Conservation (phyloP, 2,113 vertebrate genomes). For the Notothenia rossii region DNA sequence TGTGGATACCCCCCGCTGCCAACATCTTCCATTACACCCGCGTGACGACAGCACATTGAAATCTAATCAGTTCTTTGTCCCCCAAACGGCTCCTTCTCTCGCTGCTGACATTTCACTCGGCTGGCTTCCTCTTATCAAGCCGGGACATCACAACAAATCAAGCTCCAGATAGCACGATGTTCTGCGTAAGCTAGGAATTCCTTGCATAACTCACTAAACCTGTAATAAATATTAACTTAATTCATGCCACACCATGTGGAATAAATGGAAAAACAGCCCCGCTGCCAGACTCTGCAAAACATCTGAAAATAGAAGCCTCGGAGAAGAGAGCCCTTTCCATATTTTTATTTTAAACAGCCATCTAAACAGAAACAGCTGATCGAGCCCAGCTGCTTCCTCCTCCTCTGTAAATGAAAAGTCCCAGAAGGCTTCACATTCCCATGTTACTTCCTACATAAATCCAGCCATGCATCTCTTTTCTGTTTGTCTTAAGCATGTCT, state of each 20-base stretch:
- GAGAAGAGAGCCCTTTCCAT: conserved; percentile 37
- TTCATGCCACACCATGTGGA: conserved; percentile 16
- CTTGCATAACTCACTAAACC: conserved; percentile 24
- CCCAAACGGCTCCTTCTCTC: conserved; percentile 50
- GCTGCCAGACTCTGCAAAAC: conserved; percentile 16
- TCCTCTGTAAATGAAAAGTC: conserved; percentile 38
- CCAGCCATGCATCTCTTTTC: conserved; percentile 16
- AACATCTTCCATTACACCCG: conserved; percentile 49
- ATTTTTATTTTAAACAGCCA: conserved; percentile 55
- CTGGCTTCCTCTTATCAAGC: conserved; percentile 40
- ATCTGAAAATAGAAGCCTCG: conserved; percentile 46
- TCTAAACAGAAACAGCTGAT: conserved; percentile 52
- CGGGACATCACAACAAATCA: conserved; percentile 44
- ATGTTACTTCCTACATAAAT: conserved; percentile 47
- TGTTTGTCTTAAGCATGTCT: conserved; percentile 28
- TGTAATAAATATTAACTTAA: conserved; percentile 15
- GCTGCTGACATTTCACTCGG: conserved; percentile 59
- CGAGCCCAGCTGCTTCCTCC: conserved; percentile 57
- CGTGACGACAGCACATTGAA: conserved; percentile 68
- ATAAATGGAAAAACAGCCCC: conserved; percentile 18
- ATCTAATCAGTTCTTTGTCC: conserved; percentile 74
- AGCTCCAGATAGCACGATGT: conserved; percentile 27
- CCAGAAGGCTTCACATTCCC: conserved; percentile 33
- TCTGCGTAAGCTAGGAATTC: conserved; percentile 30
- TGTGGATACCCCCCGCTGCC: conserved; percentile 51